A percentile compares a stretch with the other conserved stretches of the same genome.
These are phyloP conservation scores for Patella caerulea DNA, from an alignment of 2,888 invertebrate species.

Conservation along the genomic window DNA sequence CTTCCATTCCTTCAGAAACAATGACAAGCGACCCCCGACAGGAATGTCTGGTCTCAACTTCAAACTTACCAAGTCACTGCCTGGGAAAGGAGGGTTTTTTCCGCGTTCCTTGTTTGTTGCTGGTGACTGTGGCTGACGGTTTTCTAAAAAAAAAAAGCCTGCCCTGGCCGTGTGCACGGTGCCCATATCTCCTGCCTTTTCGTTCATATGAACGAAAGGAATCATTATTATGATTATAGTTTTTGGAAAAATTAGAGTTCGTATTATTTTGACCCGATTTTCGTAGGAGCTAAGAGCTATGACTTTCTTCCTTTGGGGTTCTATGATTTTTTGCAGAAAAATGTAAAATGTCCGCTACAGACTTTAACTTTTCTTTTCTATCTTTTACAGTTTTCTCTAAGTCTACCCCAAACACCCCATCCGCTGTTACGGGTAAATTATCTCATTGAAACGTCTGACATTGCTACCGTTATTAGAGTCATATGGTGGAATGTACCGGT, in stretches of 20 bases:
- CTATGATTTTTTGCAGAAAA: neutral
- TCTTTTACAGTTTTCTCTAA: constrained; percentile 29
- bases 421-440: neutral
- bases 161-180: too few relatives aligned
- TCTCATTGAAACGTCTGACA: neutral
- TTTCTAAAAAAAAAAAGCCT: too few relatives aligned
- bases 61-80: neutral
- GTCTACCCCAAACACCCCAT: constrained; percentile 32
- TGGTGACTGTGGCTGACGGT: too few relatives aligned
- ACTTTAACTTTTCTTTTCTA: constrained; percentile 38
- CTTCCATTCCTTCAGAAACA: constrained; percentile 30
- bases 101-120: too few relatives aligned
- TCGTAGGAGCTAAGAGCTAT: too few relatives aligned
- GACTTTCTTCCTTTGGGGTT: too few relatives aligned
- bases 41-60: constrained; percentile 31
- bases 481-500: neutral
- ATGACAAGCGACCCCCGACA: constrained; percentile 30
- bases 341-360: constrained; percentile 25
- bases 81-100: too few relatives aligned
- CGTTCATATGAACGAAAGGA: too few relatives aligned
- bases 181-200: too few relatives aligned
- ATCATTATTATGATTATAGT: too few relatives aligned
- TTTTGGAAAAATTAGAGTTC: too few relatives aligned
- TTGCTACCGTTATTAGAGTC: neutral
- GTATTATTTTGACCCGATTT: too few relatives aligned